Evolutionary conservation across 2,888 invertebrate genomes (phyloP), one percentile per base, ranked within the genome.

Genomic region (Notodonta ziczac): DNA sequence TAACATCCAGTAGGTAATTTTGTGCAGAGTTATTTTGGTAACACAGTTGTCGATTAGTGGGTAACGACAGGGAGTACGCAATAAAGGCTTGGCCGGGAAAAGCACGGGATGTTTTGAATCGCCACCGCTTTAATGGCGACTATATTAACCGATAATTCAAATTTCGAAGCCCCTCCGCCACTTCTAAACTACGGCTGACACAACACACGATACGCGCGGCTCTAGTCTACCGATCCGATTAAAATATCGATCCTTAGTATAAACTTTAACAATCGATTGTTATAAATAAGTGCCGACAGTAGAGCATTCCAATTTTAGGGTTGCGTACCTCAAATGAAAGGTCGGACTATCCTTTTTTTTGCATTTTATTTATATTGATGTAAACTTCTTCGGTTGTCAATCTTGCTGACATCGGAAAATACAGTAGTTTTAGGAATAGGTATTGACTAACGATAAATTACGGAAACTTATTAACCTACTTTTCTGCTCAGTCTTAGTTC

Each of bases 71-170:
- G 80, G 85, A 77, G 80, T 75, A 77, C 73, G 89, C 78, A 84
- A 87, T 93, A 91, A 91, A 90, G 87, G 84, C 82, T 81, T 75
- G 78, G 76, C 75, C 80, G 85, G 84, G 84, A 82, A 81, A 83
- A 70, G 87, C 82, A 89, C 91, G 91, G 93, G 93, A 93, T 92
- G 93, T 93, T 93, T 88, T 90, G 91, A 90, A 91, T 90, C 88
- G 91, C 88, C 86, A 85, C 85, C 85, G 83, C 81, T 91, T 93
- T 92, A 90, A 90, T 87, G 81, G 86, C 82, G 77, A 76, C 85
- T 85, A 87, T 90, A 91, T 90, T 91, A 88, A 86, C 85, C 91
- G 86, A 90, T 91, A 89, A 90, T 89, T 91, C 90, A 87, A 85
- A 83, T 84, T 86, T 85, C 81, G 82, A 82, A 78, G 80, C 83